Conservation (phyloP, 1,140 invertebrate species). For the Magallana gigas region DNA sequence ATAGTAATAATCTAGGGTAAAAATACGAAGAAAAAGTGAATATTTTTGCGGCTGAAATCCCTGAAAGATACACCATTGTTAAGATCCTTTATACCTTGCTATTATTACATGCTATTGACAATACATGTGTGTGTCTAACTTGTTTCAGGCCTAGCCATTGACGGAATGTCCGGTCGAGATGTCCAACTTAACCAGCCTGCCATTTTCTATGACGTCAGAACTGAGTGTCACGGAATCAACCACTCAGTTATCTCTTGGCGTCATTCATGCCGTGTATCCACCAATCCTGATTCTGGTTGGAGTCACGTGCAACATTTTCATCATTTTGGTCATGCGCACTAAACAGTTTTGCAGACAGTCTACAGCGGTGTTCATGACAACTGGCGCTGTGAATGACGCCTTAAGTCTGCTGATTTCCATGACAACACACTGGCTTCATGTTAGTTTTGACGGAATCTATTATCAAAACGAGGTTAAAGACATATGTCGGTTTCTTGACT, state of each 20-base stretch:
- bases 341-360: slow-evolving; percentile 66
- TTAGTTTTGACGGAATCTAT: slow-evolving; percentile 63
- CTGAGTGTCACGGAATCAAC: background rate
- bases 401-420: slow-evolving; percentile 64
- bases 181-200: background rate
- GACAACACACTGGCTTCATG: slow-evolving; percentile 70
- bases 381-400: slow-evolving; percentile 65
- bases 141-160: too few species aligned
- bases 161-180: background rate
- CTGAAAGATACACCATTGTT: too few species aligned
- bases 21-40: too few species aligned
- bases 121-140: too few species aligned
- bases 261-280: slow-evolving; percentile 58
- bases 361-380: slow-evolving; percentile 67
- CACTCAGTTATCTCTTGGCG: slow-evolving; percentile 12
- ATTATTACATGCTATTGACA: too few species aligned
- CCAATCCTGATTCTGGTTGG: slow-evolving; percentile 66
- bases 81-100: too few species aligned
- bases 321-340: slow-evolving; percentile 68
- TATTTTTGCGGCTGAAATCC: too few species aligned
- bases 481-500: slow-evolving; percentile 73
- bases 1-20: too few species aligned
- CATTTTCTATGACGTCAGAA: background rate
- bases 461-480: slow-evolving; percentile 45
- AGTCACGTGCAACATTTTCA: slow-evolving; percentile 62